Evolutionary conservation across 2,113 vertebrate species (phyloP).

Genomic region (Xiphophorus maculatus): DNA sequence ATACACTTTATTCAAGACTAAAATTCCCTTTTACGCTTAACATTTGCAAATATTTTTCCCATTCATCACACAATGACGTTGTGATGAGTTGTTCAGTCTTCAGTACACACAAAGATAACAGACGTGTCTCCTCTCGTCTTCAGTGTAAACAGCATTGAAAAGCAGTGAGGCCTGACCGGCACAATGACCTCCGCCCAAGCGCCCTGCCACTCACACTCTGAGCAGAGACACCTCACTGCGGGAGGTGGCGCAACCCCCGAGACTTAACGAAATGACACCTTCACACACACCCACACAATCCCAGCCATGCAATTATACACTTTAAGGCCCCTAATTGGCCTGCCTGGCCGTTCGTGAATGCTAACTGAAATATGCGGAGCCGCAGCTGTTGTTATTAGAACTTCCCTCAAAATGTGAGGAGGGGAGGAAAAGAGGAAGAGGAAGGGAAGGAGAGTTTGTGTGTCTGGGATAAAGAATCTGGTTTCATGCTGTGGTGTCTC

Average conservation of each 20-base stretch:
- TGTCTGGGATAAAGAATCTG: slow-evolving; percentile 59
- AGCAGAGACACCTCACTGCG: slow-evolving; percentile 73
- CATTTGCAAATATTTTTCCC: slow-evolving; percentile 18
- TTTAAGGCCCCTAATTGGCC: slow-evolving; percentile 73
- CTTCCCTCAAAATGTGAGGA: slow-evolving; percentile 51
- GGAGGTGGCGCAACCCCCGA: slow-evolving; percentile 73
- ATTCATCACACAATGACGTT: slow-evolving; percentile 13
- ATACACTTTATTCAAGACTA: background rate
- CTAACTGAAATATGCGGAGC: slow-evolving; percentile 45
- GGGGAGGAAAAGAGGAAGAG: slow-evolving; percentile 37
- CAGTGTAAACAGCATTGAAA: slow-evolving; percentile 66
- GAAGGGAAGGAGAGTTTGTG: slow-evolving; percentile 18
- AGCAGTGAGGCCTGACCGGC: slow-evolving; percentile 65
- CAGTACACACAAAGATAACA: slow-evolving; percentile 19
- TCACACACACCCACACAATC: slow-evolving; percentile 31
- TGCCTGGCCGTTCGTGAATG: slow-evolving; percentile 66
- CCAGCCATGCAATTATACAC: slow-evolving; percentile 55
- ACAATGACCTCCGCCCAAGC: slow-evolving; percentile 59
- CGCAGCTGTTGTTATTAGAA: slow-evolving; percentile 64
- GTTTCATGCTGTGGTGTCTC: slow-evolving; percentile 47
- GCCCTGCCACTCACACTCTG: slow-evolving; percentile 69
- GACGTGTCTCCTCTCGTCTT: slow-evolving; percentile 43
- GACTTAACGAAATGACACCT: slow-evolving; percentile 72
- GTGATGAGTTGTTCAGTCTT: slow-evolving; percentile 5
- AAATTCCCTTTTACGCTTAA: background rate